phyloP scores from a whole-genome alignment of 2,797 vertebrate genomes.

The Furcifer pardalis region DNA sequence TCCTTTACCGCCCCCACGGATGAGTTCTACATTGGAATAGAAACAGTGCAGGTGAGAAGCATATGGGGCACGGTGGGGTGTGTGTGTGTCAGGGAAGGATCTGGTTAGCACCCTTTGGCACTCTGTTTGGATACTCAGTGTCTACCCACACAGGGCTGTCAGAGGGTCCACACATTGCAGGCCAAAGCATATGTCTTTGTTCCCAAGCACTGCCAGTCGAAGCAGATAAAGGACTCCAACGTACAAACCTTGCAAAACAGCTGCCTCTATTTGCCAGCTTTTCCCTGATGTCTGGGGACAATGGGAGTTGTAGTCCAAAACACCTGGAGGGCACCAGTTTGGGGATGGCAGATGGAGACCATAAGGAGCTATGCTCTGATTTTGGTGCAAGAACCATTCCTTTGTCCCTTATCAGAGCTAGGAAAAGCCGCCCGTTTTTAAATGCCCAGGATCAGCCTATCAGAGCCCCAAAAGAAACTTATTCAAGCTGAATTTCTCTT shows the following conservation, averaged over 20 bases:
- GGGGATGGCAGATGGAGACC: neutral
- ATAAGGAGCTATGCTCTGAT: neutral
- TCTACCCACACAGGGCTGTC: neutral
- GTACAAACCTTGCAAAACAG: no score
- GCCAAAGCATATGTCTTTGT: neutral
- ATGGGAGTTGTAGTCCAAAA: neutral
- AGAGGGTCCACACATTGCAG: neutral
- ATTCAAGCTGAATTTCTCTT: no score
- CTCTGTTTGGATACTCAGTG: neutral
- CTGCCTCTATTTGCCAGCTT: neutral
- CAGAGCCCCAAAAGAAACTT: no score
- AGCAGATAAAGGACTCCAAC: neutral
- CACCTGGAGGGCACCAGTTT: no score
- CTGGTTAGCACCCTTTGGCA: neutral
- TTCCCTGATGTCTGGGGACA: neutral
- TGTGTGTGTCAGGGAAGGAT: no score
- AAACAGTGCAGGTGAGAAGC: neutral
- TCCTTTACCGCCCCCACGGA: neutral
- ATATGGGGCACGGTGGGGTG: no score
- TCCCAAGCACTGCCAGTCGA: neutral
- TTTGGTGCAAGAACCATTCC: neutral
- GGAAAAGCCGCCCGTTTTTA: neutral
- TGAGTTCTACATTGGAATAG: neutral
- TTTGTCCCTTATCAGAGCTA: neutral
- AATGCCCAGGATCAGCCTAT: no score